Evolutionary conservation across 2,888 invertebrate genomes (phyloP), one percentile per base, ranked within the genome.

Genomic region (Ophion ellenae): DNA sequence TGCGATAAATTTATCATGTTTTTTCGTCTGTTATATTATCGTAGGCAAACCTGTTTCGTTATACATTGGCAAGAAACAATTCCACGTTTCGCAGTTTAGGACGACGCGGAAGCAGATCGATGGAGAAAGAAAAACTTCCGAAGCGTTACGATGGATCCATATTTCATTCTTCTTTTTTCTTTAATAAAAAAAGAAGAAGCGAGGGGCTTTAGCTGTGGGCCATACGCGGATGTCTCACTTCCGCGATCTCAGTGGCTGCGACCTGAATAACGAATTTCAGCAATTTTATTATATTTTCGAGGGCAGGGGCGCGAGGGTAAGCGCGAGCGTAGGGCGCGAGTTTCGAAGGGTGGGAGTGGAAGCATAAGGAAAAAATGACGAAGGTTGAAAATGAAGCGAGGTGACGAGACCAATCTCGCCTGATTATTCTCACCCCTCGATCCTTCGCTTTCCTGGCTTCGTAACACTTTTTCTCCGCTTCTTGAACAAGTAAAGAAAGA

Each of bases 191-290:
- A 47, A 47, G 45, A 36, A 76, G 61, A 66, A 47, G 36, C 32
- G 63, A 17, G 32, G 53, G 6, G 4, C 61, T 61, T 59, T 36
- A 61, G 24, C 24, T 45, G 36, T 11, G 53, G 28, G 32, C 36
- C 24, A 20, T 40, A 6, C 47, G 20, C n/a, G 17, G 36, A 17
- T 64, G 24, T 36, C 74, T 81, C 66, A 47, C 36, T 32, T 63
- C 14, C 67, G 40, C 40, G 40, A 40, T 40, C 40, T 61, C 47
- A 28, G 67, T 9, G n/a, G 70, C 32, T 78, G 66, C 61, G 75
- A 75, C 78, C 32, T 75, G 85, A 81, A 81, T 85, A 85, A 79
- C 85, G 81, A 85, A 85, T 85, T 82, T 82, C 74, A 47, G 32
- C 11, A 17, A n/a, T 59, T 70, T 85, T 74, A 78, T 77, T 71